phyloP scores from a whole-genome alignment of 2,888 invertebrate genomes.

The Ferrisia virgata region DNA sequence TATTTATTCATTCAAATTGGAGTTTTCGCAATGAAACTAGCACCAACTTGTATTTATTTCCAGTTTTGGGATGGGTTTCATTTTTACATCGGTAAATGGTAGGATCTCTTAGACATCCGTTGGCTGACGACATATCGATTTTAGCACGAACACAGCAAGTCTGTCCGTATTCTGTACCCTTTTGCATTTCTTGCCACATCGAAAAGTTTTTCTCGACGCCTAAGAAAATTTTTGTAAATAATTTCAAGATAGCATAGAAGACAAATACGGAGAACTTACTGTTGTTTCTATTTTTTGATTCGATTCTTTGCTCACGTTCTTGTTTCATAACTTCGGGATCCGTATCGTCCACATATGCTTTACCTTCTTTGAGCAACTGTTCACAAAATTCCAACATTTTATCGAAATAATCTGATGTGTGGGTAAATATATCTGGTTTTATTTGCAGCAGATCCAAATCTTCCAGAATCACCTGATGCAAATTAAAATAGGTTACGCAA shows the following conservation, averaged over 20 bases:
- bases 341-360: conserved; percentile 96
- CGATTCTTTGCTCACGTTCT: conserved; percentile 83
- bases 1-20: background rate
- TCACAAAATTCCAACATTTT: conserved; percentile 84
- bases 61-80: conserved; percentile 90
- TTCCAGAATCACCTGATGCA: conserved; percentile 70
- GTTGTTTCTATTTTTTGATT: conserved; percentile 80
- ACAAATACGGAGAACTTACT: conserved; percentile 63
- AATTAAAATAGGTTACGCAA: conserved; percentile 13
- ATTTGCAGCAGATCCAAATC: conserved; percentile 89
- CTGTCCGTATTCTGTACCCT: conserved; percentile 73
- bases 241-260: background rate
- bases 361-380: conserved; percentile 78
- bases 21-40: background rate
- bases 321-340: conserved; percentile 91
- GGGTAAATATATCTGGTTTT: conserved; percentile 86
- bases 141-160: conserved; percentile 94
- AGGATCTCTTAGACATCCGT: conserved; percentile 97
- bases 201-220: conserved; percentile 79
- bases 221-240: conserved; percentile 52
- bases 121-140: conserved; percentile 93
- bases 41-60: conserved; percentile 85
- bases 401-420: conserved; percentile 97
- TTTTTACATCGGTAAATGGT: conserved; percentile 95
- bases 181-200: conserved; percentile 94